phyloP scores from a whole-genome alignment of 2,888 invertebrate genomes.

The Drosophila merina region DNA sequence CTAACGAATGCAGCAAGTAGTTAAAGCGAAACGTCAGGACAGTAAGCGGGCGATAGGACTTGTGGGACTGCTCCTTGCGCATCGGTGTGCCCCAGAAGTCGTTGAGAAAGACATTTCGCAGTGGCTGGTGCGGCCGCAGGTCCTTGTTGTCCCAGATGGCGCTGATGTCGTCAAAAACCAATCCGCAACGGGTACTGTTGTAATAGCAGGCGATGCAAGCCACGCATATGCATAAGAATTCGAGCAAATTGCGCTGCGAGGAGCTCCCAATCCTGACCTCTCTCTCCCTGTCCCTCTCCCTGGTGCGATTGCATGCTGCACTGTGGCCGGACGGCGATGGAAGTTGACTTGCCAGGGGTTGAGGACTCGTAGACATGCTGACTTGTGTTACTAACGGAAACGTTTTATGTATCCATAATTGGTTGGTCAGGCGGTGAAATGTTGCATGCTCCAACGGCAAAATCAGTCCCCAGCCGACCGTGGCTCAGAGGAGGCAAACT shows the following conservation, averaged over 20 bases:
- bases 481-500: constrained; percentile 5
- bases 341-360: constrained; percentile 33
- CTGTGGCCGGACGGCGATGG: constrained; percentile 1
- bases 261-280: constrained; percentile 14
- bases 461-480: constrained; percentile 32
- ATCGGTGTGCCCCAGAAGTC: constrained; percentile 99
- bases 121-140: constrained; percentile 94
- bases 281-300: constrained; percentile 10
- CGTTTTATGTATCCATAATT: constrained; percentile 71
- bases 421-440: constrained; percentile 44
- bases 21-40: constrained; percentile 98
- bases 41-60: constrained; percentile 97
- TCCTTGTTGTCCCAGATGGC: constrained; percentile 98
- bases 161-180: constrained; percentile 98
- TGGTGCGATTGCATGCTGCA: constrained; percentile 17
- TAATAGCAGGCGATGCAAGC: constrained; percentile 92
- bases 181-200: constrained; percentile 96
- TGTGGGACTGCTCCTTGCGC: constrained; percentile 99
- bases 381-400: constrained; percentile 50
- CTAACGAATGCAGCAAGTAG: constrained; percentile 94
- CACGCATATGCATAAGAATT: constrained; percentile 84
- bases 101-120: constrained; percentile 95
- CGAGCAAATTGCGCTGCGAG: constrained; percentile 76
- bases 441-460: constrained; percentile 13
- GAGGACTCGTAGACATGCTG: constrained; percentile 77